Evolutionary conservation across 2,797 vertebrate species (phyloP), one percentile per base, ranked within the genome.

Genomic region (Halcyon chelicuti): DNA sequence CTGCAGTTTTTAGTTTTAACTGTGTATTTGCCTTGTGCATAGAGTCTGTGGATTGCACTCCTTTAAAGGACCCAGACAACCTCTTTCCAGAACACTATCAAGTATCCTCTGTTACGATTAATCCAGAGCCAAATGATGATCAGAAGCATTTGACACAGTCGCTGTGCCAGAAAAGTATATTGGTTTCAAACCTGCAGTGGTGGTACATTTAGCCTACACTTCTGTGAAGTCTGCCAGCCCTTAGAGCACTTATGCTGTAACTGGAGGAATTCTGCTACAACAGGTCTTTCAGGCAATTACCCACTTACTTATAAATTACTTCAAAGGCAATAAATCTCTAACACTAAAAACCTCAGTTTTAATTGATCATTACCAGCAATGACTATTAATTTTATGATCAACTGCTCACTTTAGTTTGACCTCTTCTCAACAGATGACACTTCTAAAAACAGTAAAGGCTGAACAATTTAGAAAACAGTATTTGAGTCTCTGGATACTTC

Each of bases 91-190:
- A 84, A 93, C 0, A 1, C 4, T 90, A 87, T 94, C 96, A 62
- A 28, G 47, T 94, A 57, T 79, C 96, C 40, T 79, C 76, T 81
- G 26, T 88, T 66, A 84, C 25, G 9, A 80, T 49, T 96, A 95
- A 96, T 94, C 96, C 95, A 82, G 67, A 67, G 71, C 31, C 70
- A 60, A 88, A 93, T 1, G 83, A 90, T 51, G 60, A 93, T 80
- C 79, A 93, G 88, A 95, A 93, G 79, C 83, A 86, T 57, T 44
- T 93, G 74, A 76, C 87, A 70, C 3, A 51, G 80, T 21, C 23
- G 23, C 88, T 16, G 18, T 91, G 96, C 91, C 95, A 94, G 68
- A 57, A 84, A 47, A 74, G 61, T 46, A 68, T 86, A 70, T 17
- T 61, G 18, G 55, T 95, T 95, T 94, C 95, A 88, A 74, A 85